Evolutionary conservation across 2,797 vertebrate genomes (phyloP).

Genomic region (Eulemur albifrons): DNA sequence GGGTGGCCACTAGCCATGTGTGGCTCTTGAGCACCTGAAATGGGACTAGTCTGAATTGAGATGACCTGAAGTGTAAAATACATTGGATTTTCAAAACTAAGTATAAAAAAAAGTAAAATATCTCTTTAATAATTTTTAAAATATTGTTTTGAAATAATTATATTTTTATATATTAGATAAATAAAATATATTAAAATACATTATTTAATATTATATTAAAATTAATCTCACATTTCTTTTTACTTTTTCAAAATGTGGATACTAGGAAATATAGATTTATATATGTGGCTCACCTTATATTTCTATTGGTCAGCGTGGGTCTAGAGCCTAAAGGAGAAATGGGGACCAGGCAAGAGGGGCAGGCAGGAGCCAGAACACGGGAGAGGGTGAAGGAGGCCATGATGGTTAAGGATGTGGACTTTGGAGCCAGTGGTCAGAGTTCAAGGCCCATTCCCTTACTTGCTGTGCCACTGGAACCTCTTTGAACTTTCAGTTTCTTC

Average conservation of each 20-base stretch:
- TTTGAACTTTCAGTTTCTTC: constrained; percentile 19
- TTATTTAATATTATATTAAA: not conserved
- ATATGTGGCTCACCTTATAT: not conserved
- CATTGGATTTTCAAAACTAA: constrained; percentile 18
- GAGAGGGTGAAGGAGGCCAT: not conserved
- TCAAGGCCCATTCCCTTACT: not conserved
- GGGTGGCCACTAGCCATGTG: not conserved
- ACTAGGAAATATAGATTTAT: not conserved
- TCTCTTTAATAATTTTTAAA: not conserved
- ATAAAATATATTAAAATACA: not conserved
- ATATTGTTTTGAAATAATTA: not conserved
- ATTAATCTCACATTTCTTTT: not conserved
- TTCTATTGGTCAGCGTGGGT: not conserved
- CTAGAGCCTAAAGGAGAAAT: not conserved
- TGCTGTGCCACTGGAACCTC: not conserved
- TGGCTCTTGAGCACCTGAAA: not conserved
- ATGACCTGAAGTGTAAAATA: not conserved
- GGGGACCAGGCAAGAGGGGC: not conserved
- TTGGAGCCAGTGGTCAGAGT: not conserved
- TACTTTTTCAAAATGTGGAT: not conserved
- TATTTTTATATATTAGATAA: not conserved
- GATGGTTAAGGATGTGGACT: not conserved
- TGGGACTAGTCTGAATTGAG: not conserved
- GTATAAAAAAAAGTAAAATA: not conserved
- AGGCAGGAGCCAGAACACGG: not conserved